These are phyloP conservation scores for Drosophila pruinosa DNA, from an alignment of 1,140 invertebrate species.

Conservation along the genomic window DNA sequence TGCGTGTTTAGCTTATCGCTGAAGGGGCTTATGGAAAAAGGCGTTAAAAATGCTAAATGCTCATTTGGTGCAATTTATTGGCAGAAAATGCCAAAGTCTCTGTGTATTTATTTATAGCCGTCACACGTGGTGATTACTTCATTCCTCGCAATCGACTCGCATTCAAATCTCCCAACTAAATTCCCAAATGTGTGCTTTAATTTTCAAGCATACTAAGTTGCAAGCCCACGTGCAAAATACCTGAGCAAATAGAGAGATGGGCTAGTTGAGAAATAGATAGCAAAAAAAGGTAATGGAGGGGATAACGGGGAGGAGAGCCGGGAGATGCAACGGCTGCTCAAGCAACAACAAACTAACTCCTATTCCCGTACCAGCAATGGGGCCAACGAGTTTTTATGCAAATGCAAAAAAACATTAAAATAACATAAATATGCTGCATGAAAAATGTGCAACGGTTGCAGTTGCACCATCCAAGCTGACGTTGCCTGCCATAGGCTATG, in stretches of 20 bases:
- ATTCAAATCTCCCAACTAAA: conserved; percentile 4
- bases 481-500: conserved; percentile 8
- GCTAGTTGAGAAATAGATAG: neutral
- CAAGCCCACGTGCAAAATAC: conserved; percentile 29
- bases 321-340: neutral
- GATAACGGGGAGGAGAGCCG: too few species aligned
- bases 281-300: neutral
- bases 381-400: conserved; percentile 48
- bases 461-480: neutral
- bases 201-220: conserved; percentile 15
- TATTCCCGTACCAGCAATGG: neutral
- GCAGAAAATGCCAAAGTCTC: conserved; percentile 33
- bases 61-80: conserved; percentile 63
- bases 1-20: conserved; percentile 68
- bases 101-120: conserved; percentile 37
- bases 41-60: conserved; percentile 73
- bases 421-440: conserved; percentile 46
- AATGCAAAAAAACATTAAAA: conserved; percentile 46
- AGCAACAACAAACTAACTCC: conserved; percentile 8
- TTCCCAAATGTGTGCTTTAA: conserved; percentile 28
- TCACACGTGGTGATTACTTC: conserved; percentile 39
- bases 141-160: too few species aligned
- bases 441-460: conserved; percentile 49
- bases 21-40: conserved; percentile 44
- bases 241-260: neutral